phyloP scores from a whole-genome alignment of 2,797 vertebrate species.

The Kryptopterus vitreolus region DNA sequence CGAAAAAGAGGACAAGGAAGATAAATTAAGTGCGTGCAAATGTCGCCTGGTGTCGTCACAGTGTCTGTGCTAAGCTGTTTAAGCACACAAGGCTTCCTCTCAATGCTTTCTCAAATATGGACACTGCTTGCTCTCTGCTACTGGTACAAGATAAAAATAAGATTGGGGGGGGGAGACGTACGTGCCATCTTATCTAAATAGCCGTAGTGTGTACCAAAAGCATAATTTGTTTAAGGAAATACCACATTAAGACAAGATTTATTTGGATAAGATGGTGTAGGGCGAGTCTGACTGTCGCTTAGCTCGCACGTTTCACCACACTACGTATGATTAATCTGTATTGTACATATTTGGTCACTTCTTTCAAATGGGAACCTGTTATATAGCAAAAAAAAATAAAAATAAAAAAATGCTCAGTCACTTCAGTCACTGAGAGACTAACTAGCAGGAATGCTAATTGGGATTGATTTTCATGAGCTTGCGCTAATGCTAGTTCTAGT shows the following conservation, averaged over 20 bases:
- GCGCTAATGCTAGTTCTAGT: not conserved
- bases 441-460: not conserved
- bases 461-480: not conserved
- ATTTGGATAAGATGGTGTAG: not conserved
- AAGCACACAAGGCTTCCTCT: not conserved
- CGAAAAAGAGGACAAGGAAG: conserved; percentile 31
- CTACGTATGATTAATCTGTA: not conserved
- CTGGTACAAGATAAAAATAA: not conserved
- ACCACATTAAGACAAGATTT: not conserved
- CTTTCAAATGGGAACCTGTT: not conserved
- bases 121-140: not conserved
- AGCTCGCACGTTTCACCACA: not conserved
- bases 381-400: not conserved
- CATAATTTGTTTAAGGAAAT: not conserved
- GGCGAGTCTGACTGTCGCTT: not conserved
- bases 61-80: not conserved
- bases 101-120: conserved; percentile 3
- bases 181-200: not conserved
- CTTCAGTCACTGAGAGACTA: no score
- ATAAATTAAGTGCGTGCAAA: conserved; percentile 23
- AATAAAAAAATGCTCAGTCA: not conserved
- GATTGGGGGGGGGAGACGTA: no score
- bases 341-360: not conserved
- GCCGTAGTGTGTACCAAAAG: not conserved
- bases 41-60: not conserved